Conservation (phyloP, 2,888 invertebrate genomes). For the Cyaniris semiargus region DNA sequence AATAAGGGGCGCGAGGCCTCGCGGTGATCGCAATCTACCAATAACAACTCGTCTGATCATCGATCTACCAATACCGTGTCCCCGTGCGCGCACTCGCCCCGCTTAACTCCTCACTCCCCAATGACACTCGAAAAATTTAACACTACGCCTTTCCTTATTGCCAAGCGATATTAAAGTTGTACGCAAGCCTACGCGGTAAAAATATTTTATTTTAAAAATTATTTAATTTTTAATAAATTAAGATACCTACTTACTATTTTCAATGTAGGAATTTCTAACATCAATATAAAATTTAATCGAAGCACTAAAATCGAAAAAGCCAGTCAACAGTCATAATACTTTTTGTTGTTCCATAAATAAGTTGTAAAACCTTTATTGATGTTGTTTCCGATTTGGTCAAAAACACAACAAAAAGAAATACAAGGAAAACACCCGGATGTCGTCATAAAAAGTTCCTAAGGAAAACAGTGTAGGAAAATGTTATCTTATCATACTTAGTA, state of each 20-base stretch:
- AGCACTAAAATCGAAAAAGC: background rate
- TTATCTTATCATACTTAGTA: conserved; percentile 14
- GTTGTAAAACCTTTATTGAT: conserved; percentile 19
- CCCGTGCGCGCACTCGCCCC: no score
- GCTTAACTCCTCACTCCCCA: no score
- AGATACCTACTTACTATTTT: no score
- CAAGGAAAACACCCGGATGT: background rate
- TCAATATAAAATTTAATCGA: background rate
- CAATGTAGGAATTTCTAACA: no score
- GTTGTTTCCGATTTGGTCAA: background rate
- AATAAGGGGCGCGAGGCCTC: no score
- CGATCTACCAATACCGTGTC: no score
- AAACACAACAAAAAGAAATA: background rate
- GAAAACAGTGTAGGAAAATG: background rate
- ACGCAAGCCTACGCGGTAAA: no score
- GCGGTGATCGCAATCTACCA: no score
- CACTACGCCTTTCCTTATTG: background rate
- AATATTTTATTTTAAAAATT: no score
- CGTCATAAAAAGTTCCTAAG: background rate
- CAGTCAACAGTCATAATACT: background rate
- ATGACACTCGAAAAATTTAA: no score
- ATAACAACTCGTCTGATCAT: no score
- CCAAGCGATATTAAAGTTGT: background rate
- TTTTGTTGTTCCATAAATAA: background rate
- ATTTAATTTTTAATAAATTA: no score